These are phyloP conservation scores for Platanista minor DNA, from an alignment of 2,113 vertebrate species.

Conservation along the genomic window DNA sequence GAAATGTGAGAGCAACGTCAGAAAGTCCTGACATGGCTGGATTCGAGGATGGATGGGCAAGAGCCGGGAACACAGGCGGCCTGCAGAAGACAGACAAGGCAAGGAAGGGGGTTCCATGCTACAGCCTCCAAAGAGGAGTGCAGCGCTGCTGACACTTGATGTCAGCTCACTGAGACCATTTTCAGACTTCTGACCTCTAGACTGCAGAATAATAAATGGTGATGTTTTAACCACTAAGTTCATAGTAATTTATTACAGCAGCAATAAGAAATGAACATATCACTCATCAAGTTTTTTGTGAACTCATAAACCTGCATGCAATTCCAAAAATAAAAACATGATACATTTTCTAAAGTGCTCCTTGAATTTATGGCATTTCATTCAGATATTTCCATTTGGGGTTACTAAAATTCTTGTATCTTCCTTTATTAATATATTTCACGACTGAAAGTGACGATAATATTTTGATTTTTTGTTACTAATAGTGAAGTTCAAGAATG, in stretches of 20 bases:
- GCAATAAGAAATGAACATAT: background rate
- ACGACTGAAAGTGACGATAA: background rate
- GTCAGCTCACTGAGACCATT: background rate
- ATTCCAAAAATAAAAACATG: background rate
- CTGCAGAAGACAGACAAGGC: background rate
- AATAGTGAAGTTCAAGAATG: background rate
- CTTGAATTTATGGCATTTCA: background rate
- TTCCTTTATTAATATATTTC: background rate
- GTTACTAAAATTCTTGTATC: background rate
- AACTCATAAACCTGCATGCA: background rate
- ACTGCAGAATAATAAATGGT: background rate
- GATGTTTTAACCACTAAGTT: background rate
- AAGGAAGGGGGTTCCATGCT: background rate
- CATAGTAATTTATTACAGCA: background rate
- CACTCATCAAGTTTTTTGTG: background rate
- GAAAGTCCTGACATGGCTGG: background rate
- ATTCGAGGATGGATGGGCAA: no score
- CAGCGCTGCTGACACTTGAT: background rate
- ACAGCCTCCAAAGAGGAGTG: background rate
- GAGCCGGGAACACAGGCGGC: rapidly evolving
- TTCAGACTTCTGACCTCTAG: background rate
- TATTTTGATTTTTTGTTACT: background rate
- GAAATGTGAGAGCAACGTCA: background rate
- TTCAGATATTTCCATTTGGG: background rate
- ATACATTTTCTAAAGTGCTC: background rate